Base-by-base conservation (phyloP, 2,888 invertebrate species). In the Melinopterus prodromus region DNA sequence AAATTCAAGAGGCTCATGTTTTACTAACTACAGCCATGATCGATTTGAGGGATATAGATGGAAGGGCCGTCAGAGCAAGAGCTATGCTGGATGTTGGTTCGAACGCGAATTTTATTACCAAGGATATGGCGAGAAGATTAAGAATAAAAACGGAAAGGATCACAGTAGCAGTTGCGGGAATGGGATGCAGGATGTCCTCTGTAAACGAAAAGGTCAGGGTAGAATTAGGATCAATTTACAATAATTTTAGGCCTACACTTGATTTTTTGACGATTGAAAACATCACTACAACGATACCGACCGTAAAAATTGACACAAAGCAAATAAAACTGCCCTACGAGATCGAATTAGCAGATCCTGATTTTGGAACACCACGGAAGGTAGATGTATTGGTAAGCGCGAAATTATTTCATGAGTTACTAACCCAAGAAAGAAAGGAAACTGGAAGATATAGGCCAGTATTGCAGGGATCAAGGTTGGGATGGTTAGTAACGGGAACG, bases 401-500 rank as follows among this genome's bases (percentile, higher is more conserved):
- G 26, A 6, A 71, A 71, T 16, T 71, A 16, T 71, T 71, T 71
- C 6, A 71, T 16, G 71, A 71, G 26, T 71, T 71, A 26, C 26
- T 71, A 71, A 26, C 16, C 16, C 9, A 16, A 7, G 26, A 71
- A 16, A 71, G 26, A 71, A 71, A 12, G 26, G 16, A 14, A 71
- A 16, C 26, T 12, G 71, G 71, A 16, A 71, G 26, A 71, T 16
- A 71, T 71, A 5, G 16, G 7, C 71, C 71, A 26, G 26, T 26
- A 71, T 26, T 71, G 5, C 26, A 26, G 16, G 26, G 26, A 16
- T 71, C 71, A 14, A 71, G 14, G 14, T 26, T 71, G 16, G 71
- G 7, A 71, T 71, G 71, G 71, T 71, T 71, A 71, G 71, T 71
- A 71, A 71, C 71, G 26, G 71, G 71, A 71, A 71, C 53, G 12